Evolutionary conservation across 2,113 vertebrate genomes (phyloP), one percentile per base, ranked within the genome.

Genomic region (Morone chrysops): DNA sequence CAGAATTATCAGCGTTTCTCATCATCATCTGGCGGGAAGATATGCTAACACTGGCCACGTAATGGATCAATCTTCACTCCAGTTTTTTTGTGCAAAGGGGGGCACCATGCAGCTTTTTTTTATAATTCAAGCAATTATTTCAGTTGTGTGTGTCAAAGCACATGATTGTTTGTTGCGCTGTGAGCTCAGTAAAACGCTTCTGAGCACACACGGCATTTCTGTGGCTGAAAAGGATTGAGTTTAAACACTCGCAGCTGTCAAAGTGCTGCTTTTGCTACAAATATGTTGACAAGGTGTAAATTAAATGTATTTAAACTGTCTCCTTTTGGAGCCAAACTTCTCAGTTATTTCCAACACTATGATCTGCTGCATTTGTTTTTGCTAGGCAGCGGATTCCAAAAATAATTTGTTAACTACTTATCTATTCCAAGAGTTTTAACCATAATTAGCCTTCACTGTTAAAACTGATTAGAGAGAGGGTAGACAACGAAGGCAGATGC

Each of bases 281-380:
- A 72, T 13, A 16, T 68, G 59, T n/a, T 14, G 41, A 81, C 62
- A 48, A 78, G 14, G 61, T 73, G 75, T 68, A 36, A 75, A 78
- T 16, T 8, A 4, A 20, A 31, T 41, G 36, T 72, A 8, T 36
- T 48, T 11, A 74, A 59, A 81, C 38, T 59, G 6, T 53, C 61
- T 65, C 12, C 13, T 22, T 66, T 22, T 38, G 12, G n/a, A 57
- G n/a, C 40, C 31, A 25, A 66, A 59, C 22, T 38, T 66, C 8
- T 41, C 20, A 31, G 25, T 5, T 41, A 9, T 59, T 56, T 51
- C 14, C 41, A 75, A 57, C 43, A 38, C 47, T 2, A 2, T 22
- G 11, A 81, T 81, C 16, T 25, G 57, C 25, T 48, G 45, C 2
- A 63, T 54, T 73, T 69, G 25, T 31, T 31, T 17, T 31, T 31